Base-by-base conservation (phyloP, 92 coral and sea anemone species). In the Paragorgia papillata region DNA sequence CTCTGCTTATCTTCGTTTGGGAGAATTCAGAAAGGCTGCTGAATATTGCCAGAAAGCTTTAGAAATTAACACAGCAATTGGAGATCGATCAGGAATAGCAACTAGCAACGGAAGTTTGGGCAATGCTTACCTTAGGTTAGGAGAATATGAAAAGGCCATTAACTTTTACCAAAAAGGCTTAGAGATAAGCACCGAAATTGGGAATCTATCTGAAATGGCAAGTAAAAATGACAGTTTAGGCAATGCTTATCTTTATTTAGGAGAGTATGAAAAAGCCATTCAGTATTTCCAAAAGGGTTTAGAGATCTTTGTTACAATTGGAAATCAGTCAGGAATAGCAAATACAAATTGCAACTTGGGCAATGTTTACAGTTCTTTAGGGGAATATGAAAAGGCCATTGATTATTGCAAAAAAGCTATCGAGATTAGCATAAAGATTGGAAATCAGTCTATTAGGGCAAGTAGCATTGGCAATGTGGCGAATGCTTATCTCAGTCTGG, bases 361-460 rank as follows among this genome's bases (percentile, higher is more conserved):
- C 43, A 44, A 55, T 44, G 48, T 35, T 19, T 59, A 74, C 58
- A 41, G 43, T 33, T 34, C 24, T 10, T 57, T 60, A 15, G 39
- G 75, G 1, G 65, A 82, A 33, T 48, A 32, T 55, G 64, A 74
- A 7, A 62, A 74, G 15, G 33, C 82, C 27, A 44, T 70, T 46
- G 50, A 61, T 31, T 43, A 30, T 50, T 58, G 57, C 70, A 61
- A 74, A 53, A 74, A 43, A 25, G 82, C 64, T 0, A 63, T 74
- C 3, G 19, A 15, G 0, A 82, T 74, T 35, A 66, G 80, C 39
- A 82, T 19, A 43, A 75, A 50, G 34, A 67, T 81, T 9, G 58
- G 82, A 15, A 64, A 81, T 65, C 60, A 54, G 54, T 69, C 53
- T 2, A 81, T 63, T 28, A 67, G 37, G 39, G 87, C 77, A 22